Base-by-base conservation (phyloP, 2,888 invertebrate genomes). In the Adela reaumurella region DNA sequence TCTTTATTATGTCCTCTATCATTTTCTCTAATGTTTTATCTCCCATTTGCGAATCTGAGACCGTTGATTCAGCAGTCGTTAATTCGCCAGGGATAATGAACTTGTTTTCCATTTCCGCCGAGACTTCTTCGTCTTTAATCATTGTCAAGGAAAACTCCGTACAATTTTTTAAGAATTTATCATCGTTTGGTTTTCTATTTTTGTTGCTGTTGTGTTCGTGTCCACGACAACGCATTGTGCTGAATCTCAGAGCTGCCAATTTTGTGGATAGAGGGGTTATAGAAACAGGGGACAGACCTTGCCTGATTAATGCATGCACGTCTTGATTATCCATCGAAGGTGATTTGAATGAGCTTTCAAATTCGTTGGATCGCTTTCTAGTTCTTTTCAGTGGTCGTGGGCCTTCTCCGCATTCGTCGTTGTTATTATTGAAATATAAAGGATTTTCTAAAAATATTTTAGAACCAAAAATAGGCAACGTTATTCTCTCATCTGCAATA, bases 1-100 rank as follows among this genome's bases (percentile, higher is more conserved):
- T 82, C 54, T 84, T 84, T 53, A 85, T 73, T 49, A 85, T 82
- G 51, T 83, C 84, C 58, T 84, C 83, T 43, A 85, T 84, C 68
- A 85, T 81, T 64, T 70, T 78, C 58, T 85, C 84, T 44, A 85
- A 63, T 11, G 80, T 80, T 1, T 73, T 58, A 57, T 80, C 80
- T 2, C 80, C 80, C 80, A 80, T 80, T 64, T 78, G 73, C 3
- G 80, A 77, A 17, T 79, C 80, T 1, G 80, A 78, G 19, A 78
- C 71, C 8, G 79, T 76, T 11, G 77, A 74, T 53, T 69, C 74
- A 2, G 68, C 70, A 2, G 59, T 60, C 19, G 65, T 54, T 19
- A 71, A 69, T 51, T 74, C 72, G 57, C 69, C 73, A 14, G 65
- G 62, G 48, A 76, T 57, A 47, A 79, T 74, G 52, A 70, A 78